Evolutionary conservation across 2,113 vertebrate species (phyloP), one percentile per base, ranked within the genome.

Genomic region (Sinocyclocheilus anshuiensis): DNA sequence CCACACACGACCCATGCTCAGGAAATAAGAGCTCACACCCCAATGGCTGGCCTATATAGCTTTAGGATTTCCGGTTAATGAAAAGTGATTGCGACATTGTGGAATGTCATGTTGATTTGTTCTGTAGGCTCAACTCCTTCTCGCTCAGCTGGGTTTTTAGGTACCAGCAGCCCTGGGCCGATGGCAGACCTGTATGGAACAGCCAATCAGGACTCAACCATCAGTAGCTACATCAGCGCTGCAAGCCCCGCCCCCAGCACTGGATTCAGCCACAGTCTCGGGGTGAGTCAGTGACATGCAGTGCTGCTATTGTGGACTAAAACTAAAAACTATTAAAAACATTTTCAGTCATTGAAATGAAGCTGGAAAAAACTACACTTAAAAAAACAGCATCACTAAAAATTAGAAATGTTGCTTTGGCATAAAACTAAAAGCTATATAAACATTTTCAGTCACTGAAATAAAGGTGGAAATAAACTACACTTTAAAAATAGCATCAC

Each of bases 141-240:
- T 92, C 97, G 98, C 92, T 94, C 98, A 2, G 98, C 97, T 93
- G 98, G 97, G 29, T 99, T 99, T 92, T 95, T 99, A 92, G 97
- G 98, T 86, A 98, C 98, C 77, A 99, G 97, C 94, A 99, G 98
- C 92, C 98, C 98, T 0, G 98, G 98, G 75, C 97, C 98, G 1
- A 99, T 99, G 97, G 97, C 98, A 1, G 98, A 99, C 89, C 95
- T 99, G 84, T 99, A 99, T 0, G 97, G 97, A 86, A 95, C 97
- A 0, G 96, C 98, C 94, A 96, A 96, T 91, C 98, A 99, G 95
- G 98, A 99, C 91, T 98, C 98, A 0, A 97, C 97, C 39, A 97
- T 99, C 93, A 98, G 98, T 95, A 99, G 97, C 93, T 99, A 99
- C 95, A 97, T 99, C 95, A 99, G 98, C 0, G 97, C 98, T 91